phyloP scores from a whole-genome alignment of 2,113 vertebrate species.

The Apaloderma vittatum region DNA sequence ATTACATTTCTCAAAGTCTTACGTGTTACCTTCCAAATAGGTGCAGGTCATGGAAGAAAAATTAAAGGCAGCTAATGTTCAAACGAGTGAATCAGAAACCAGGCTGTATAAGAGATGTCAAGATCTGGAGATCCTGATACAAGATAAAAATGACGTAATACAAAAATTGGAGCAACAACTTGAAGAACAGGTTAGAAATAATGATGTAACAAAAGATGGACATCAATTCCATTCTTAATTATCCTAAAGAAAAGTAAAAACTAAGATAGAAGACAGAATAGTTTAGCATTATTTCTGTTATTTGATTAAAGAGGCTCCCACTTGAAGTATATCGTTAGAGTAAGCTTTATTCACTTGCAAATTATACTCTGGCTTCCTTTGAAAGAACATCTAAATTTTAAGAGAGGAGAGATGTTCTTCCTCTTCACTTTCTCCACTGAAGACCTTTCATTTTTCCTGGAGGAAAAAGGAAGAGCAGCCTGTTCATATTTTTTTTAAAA shows the following conservation, averaged over 20 bases:
- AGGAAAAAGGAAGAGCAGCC: not conserved
- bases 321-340: not conserved
- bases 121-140: conserved; percentile 87
- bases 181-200: conserved; percentile 91
- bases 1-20: not conserved
- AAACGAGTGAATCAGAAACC: conserved; percentile 89
- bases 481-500: not conserved
- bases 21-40: conserved; percentile 76
- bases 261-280: not conserved
- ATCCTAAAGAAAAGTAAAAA: not conserved
- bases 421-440: not conserved
- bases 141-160: conserved; percentile 92
- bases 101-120: conserved; percentile 90
- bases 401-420: not conserved
- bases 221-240: not conserved
- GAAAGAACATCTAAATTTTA: not conserved
- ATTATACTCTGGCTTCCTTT: not conserved
- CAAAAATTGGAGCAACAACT: conserved; percentile 90
- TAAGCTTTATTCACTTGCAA: not conserved
- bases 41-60: conserved; percentile 97
- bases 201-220: not conserved
- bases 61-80: conserved; percentile 89
- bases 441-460: not conserved
- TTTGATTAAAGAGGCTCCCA: not conserved
- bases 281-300: not conserved